Conservation (phyloP, 2,888 invertebrate species). For the Drosophila monieri region DNA sequence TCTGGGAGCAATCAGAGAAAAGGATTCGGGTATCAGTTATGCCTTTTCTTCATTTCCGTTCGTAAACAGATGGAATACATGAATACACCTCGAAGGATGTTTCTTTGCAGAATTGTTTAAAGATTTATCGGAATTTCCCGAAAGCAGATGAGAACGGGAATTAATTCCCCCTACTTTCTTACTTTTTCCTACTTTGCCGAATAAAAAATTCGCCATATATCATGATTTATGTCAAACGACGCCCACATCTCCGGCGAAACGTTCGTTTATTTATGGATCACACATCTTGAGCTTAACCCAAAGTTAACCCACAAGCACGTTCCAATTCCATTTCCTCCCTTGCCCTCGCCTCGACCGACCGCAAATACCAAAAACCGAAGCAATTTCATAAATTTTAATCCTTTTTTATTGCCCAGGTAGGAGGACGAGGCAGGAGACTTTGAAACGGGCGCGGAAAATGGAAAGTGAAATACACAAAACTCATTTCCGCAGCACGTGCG, state of each 20-base stretch:
- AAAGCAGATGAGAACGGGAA: background rate
- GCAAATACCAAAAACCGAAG: constrained; percentile 64
- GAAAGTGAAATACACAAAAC: constrained; percentile 74
- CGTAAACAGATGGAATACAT: background rate
- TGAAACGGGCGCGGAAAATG: constrained; percentile 57
- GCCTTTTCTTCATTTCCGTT: constrained; percentile 4
- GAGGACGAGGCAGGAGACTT: background rate
- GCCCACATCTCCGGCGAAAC: constrained; percentile 21
- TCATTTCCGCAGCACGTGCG: constrained; percentile 65
- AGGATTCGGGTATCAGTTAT: background rate
- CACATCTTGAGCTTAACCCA: constrained; percentile 44
- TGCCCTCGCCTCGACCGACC: constrained; percentile 5
- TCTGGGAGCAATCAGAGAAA: constrained; percentile 6
- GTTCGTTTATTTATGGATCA: constrained; percentile 63
- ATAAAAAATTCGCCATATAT: constrained; percentile 40
- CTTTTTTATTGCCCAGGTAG: constrained; percentile 72
- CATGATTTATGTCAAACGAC: constrained; percentile 56
- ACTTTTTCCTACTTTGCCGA: constrained; percentile 1
- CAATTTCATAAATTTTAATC: constrained; percentile 79
- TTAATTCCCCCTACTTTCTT: background rate
- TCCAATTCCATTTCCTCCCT: constrained; percentile 52
- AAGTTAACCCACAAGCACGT: constrained; percentile 61
- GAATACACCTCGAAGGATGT: background rate
- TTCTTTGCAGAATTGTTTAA: background rate
- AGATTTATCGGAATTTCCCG: background rate